Base-by-base conservation (phyloP, 2,888 invertebrate genomes). In the Spatulosminthurus flaviceps region DNA sequence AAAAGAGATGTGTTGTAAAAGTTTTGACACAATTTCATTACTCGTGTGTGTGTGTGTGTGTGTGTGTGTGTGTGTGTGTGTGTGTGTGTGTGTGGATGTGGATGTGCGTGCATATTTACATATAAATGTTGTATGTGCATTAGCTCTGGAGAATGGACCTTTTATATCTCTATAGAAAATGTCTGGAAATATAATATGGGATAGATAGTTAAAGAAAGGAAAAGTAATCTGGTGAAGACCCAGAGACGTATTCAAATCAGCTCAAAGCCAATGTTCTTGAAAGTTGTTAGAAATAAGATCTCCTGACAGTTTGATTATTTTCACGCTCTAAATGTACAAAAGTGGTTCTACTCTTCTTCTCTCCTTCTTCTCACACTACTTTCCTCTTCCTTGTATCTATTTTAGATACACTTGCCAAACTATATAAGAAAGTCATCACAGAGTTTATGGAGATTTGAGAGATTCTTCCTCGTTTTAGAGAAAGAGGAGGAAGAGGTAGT, bases 221-320 rank as follows among this genome's bases (percentile, higher is more conserved):
- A 75, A 75, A 75, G 75, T 75, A 75, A 75, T 75, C 75, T 64
- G 61, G 22, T 75, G 75, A 34, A 64, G 75, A 29, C 64, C n/a
- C n/a, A n/a, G n/a, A n/a, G 64, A 75, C 75, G 75, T 75, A 75
- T 75, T 75, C 28, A 64, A 75, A 75, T 75, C 75, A 64, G 75
- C 71, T 71, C 71, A 71, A 71, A 71, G 61, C 73, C 60, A 60
- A 60, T 28, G 71, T 42, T 43, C 43, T 42, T 26, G 21, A 74
- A 75, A 75, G 64, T 64, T 41, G 75, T 61, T 61, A 64, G 60
- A 28, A 70, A 28, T 41, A 71, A 64, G 75, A 77, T 77, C 51
- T 77, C 71, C 51, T 77, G 77, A 77, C 77, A 77, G 77, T 77
- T 77, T 77, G 77, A 77, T 77, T 77, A 70, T 77, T 77, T 77